phyloP scores from a whole-genome alignment of 1,140 invertebrate genomes.

The Drosophila bocki region DNA sequence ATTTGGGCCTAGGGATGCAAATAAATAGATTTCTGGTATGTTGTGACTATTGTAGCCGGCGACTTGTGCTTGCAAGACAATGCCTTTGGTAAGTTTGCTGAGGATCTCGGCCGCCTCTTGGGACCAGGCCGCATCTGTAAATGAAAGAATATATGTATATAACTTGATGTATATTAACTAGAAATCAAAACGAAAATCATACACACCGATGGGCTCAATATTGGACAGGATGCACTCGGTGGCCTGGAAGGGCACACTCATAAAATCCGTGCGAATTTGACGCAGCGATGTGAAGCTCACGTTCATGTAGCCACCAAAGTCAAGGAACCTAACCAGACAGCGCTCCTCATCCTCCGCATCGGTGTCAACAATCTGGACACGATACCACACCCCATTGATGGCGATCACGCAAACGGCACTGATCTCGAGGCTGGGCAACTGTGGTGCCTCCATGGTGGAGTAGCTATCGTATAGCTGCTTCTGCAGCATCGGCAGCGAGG shows the following conservation, averaged over 20 bases:
- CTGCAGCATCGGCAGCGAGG: conserved; percentile 91
- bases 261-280: conserved; percentile 96
- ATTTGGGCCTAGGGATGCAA: conserved; percentile 89
- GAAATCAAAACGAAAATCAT: background rate
- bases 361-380: conserved; percentile 92
- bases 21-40: conserved; percentile 92
- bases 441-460: conserved; percentile 87
- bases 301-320: conserved; percentile 96
- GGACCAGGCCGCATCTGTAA: conserved; percentile 88
- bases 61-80: conserved; percentile 94
- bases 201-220: conserved; percentile 92
- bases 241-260: conserved; percentile 97
- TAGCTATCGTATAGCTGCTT: conserved; percentile 90
- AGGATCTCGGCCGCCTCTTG: conserved; percentile 91
- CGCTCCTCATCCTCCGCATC: conserved; percentile 88
- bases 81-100: conserved; percentile 90
- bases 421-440: conserved; percentile 88
- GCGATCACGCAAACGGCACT: conserved; percentile 95
- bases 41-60: conserved; percentile 92
- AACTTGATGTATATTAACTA: conserved; percentile 1
- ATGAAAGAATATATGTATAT: background rate
- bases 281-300: conserved; percentile 91
- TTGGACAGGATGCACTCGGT: conserved; percentile 96
- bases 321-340: conserved; percentile 95
- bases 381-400: conserved; percentile 93